Percentiles rank a stretch among this genome's conserved stretches.
These are phyloP conservation scores for Rhimphoctona megacephalus DNA, from an alignment of 2,888 invertebrate genomes.

Conservation along the genomic window DNA sequence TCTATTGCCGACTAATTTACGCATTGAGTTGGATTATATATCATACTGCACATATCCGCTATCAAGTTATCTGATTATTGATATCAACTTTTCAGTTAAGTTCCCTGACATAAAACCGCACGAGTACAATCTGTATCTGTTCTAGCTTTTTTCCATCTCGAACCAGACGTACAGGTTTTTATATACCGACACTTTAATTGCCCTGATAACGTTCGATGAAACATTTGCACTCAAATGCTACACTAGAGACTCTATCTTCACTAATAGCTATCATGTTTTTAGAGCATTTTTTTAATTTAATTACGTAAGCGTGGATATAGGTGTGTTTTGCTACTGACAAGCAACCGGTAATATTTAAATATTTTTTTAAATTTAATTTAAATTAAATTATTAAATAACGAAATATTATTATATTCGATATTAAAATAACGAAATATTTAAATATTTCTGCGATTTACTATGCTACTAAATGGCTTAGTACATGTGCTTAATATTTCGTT, in stretches of 20 bases:
- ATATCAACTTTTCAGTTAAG: slow-evolving; percentile 10
- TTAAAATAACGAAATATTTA: too few relatives aligned
- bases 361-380: too few relatives aligned
- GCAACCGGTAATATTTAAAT: not conserved
- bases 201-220: slow-evolving; percentile 28
- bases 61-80: not conserved
- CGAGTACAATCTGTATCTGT: slow-evolving; percentile 24
- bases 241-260: not conserved
- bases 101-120: not conserved
- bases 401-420: too few relatives aligned
- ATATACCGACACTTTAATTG: not conserved
- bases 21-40: not conserved
- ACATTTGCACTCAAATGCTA: not conserved
- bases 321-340: not conserved
- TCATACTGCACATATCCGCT: slow-evolving; percentile 3
- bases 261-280: slow-evolving; percentile 8
- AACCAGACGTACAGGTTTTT: not conserved
- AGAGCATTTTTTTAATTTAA: not conserved
- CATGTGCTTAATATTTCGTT: too few relatives aligned
- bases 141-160: slow-evolving; percentile 11
- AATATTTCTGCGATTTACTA: too few relatives aligned
- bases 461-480: too few relatives aligned
- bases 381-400: too few relatives aligned
- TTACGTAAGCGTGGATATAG: not conserved
- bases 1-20: not conserved